These are phyloP conservation scores for Chrysocyon brachyurus DNA, from an alignment of 2,797 vertebrate genomes.

Conservation along the genomic window DNA sequence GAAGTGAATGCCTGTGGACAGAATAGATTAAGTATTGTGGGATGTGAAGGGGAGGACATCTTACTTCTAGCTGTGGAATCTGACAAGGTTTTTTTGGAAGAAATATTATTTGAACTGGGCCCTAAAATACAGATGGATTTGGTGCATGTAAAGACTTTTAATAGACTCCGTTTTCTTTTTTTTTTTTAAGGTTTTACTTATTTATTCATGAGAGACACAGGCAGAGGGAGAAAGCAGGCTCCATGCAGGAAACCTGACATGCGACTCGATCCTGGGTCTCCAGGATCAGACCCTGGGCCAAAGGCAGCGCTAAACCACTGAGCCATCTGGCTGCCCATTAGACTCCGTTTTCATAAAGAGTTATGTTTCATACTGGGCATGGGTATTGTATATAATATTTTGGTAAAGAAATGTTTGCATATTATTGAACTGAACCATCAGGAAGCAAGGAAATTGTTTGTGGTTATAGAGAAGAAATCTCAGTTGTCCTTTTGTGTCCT, in stretches of 20 bases:
- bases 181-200: too few species aligned
- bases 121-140: background rate
- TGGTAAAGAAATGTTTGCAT: background rate
- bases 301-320: too few species aligned
- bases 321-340: too few species aligned
- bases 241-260: too few species aligned
- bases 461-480: conserved; percentile 6
- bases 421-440: background rate
- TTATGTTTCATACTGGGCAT: background rate
- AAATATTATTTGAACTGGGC: background rate
- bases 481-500: background rate
- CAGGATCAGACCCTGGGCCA: too few species aligned
- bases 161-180: background rate
- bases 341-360: background rate
- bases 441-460: background rate
- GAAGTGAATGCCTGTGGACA: background rate
- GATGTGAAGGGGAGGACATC: background rate
- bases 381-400: background rate
- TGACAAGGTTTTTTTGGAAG: background rate
- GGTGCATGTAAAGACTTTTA: background rate
- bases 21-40: background rate
- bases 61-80: background rate
- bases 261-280: too few species aligned
- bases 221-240: too few species aligned
- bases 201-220: too few species aligned